Percentiles rank a stretch among this genome's conserved stretches.
Conservation (phyloP, 2,888 invertebrate species). For the Athetis lepigone region DNA sequence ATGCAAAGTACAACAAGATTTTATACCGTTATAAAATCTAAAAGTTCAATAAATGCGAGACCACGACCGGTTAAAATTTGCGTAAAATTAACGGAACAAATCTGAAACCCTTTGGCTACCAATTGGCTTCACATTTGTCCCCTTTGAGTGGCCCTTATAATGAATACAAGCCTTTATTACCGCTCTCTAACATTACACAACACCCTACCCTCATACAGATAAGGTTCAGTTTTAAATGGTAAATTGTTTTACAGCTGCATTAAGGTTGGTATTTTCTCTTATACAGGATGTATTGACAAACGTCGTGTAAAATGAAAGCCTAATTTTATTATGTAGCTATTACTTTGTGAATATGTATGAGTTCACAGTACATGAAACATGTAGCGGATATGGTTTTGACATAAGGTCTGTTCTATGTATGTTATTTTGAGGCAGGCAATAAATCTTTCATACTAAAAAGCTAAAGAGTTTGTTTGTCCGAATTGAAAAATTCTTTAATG, state of each 20-base stretch:
- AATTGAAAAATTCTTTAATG: too few species aligned
- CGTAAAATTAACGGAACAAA: constrained; percentile 54
- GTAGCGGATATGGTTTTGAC: background rate
- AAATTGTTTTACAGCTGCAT: background rate
- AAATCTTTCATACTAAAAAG: too few species aligned
- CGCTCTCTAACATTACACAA: background rate
- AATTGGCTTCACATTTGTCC: constrained; percentile 66
- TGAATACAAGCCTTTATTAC: constrained; percentile 12
- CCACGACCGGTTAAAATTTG: constrained; percentile 36
- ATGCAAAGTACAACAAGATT: too few species aligned
- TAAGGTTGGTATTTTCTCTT: constrained; percentile 41
- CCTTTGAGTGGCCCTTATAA: constrained; percentile 54
- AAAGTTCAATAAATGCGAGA: constrained; percentile 9
- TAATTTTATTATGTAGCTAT: constrained; percentile 79
- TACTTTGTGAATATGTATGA: constrained; percentile 60
- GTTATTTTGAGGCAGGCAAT: too few species aligned
- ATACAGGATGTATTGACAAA: constrained; percentile 65
- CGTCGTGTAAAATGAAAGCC: constrained; percentile 76
- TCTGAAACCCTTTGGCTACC: constrained; percentile 58
- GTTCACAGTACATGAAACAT: background rate
- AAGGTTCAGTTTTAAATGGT: constrained; percentile 20
- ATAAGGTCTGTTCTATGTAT: background rate
- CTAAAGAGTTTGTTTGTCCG: too few species aligned
- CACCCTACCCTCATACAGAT: background rate
- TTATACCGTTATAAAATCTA: constrained; percentile 2